Percentiles rank a stretch among this genome's conserved stretches.
Conservation (phyloP, 64 coral and sea anemone genomes). For the Montipora efflorescens region DNA sequence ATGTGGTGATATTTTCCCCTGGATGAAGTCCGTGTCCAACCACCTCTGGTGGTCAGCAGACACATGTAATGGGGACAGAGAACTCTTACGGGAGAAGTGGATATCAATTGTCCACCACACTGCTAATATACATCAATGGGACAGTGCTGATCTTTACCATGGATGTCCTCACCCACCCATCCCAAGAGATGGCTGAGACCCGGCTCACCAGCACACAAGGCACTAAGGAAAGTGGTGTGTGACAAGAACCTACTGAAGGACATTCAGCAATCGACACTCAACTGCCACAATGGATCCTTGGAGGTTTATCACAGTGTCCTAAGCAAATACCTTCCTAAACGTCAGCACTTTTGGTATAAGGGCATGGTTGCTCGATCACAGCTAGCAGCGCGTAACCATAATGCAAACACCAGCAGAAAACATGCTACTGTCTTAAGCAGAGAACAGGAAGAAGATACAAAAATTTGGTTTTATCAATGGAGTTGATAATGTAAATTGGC, state of each 20-base stretch:
- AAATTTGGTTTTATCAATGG: too few relatives aligned
- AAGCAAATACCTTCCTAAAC: slow-evolving; percentile 18
- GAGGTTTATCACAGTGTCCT: neutral
- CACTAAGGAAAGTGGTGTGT: slow-evolving; percentile 14
- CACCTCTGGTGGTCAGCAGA: slow-evolving; percentile 74
- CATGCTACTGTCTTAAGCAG: slow-evolving; percentile 22
- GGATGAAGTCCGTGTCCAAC: slow-evolving; percentile 58
- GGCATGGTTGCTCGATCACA: neutral
- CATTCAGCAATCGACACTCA: neutral
- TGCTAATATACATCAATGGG: slow-evolving; percentile 25
- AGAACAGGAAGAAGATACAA: slow-evolving; percentile 10
- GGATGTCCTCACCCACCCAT: neutral
- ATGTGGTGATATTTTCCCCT: slow-evolving; percentile 10
- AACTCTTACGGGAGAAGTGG: slow-evolving; percentile 42
- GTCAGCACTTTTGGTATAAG: slow-evolving; percentile 48
- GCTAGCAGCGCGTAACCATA: slow-evolving; percentile 47
- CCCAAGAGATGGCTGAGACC: slow-evolving; percentile 15
- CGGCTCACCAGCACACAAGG: slow-evolving; percentile 1
- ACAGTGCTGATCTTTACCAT: neutral
- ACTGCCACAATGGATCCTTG: neutral
- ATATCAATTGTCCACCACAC: slow-evolving; percentile 47
- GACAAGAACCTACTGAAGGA: slow-evolving; percentile 31
- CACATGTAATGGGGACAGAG: neutral
- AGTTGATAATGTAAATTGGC: too few relatives aligned
- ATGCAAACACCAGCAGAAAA: slow-evolving; percentile 35